Base-by-base conservation (phyloP, 2,888 invertebrate species). In the Ornithoptera alexandrae region DNA sequence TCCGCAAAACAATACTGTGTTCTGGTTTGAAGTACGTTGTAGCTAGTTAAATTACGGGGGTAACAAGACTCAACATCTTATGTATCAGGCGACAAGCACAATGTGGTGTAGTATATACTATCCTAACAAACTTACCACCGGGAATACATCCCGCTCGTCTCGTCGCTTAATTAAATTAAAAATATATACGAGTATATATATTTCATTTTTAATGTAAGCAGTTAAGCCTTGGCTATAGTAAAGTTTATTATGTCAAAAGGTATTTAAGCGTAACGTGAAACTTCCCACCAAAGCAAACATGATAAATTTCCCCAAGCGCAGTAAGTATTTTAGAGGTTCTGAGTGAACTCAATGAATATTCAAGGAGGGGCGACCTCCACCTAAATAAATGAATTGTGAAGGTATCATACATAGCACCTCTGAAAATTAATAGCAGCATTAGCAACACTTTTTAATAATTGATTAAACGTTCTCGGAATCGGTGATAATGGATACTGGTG, bases 341-440 rank as follows among this genome's bases (percentile, higher is more conserved):
- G 62, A 72, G 69, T 65, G 68, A 72, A 67, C 56, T 70, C 62
- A 42, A 72, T 75, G 75, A 74, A 76, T 75, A 75, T 74, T 73
- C 72, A 73, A 15, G 46, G 39, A n/a, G 46, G 50, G 53, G 1
- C 46, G 62, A 69, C 65, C 65, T 62, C 39, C 24, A 61, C 36
- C 17, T 60, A 22, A 63, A 63, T 53, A 24, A 53, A 58, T 58
- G 57, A 58, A 58, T 15, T 58, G 22, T 22, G 7, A n/a, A 53
- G 53, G 57, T 58, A 58, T 58, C 57, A n/a, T 15, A 15, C 24
- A 58, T 15, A 3, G 8, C 22, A 20, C n/a, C 8, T 1, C 10
- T 24, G 3, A 58, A 58, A 58, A 3, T 58, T 58, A 12, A 58
- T 58, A 22, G 12, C 12, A 15, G 12, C 1, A 1, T 22, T 12